Base-by-base conservation (phyloP, 1,140 invertebrate species). In the Reticulitermes speratus region DNA sequence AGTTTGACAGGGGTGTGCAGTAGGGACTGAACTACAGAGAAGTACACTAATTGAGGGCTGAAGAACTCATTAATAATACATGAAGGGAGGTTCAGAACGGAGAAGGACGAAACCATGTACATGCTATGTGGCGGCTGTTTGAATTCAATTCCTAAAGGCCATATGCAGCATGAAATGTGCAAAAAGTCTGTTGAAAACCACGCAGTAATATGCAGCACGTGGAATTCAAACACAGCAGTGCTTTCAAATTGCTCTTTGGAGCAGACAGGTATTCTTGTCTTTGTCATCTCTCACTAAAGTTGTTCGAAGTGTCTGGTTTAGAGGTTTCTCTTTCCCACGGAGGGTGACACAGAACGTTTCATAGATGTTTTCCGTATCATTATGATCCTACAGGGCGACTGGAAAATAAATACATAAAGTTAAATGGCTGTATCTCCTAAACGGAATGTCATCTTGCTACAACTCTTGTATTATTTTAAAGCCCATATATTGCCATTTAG, bases 51-150 rank as follows among this genome's bases (percentile, higher is more conserved):
- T 75, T 75, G 65, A 30, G 65, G 65, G 65, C 9, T 30, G 65
- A 25, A 75, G 65, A 30, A 30, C 25, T 75, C n/a, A 75, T 75
- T 75, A 75, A 75, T 75, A 75, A 75, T 75, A 75, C 65, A 75
- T 75, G 65, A 75, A 75, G 65, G 65, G 65, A 75, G 9, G n/a
- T 75, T 75, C 65, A 75, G 65, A 75, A 75, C 30, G 65, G 65
- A 75, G n/a, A 75, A 75, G 59, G 65, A 75, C 30, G n/a, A 75
- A 75, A 75, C 25, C n/a, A 6, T 75, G 25, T n/a, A 30, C 3
- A 9, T 75, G 25, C 25, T 30, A 75, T 0, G 25, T 30, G 65
- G 65, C 25, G 25, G 65, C n/a, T 75, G 65, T 75, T 75, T 30
- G 65, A 75, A 75, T 75, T 11, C n/a, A 3, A 30, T 75, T 75